Base-by-base conservation (phyloP, 2,113 vertebrate species). In the Oxyruncus cristatus region DNA sequence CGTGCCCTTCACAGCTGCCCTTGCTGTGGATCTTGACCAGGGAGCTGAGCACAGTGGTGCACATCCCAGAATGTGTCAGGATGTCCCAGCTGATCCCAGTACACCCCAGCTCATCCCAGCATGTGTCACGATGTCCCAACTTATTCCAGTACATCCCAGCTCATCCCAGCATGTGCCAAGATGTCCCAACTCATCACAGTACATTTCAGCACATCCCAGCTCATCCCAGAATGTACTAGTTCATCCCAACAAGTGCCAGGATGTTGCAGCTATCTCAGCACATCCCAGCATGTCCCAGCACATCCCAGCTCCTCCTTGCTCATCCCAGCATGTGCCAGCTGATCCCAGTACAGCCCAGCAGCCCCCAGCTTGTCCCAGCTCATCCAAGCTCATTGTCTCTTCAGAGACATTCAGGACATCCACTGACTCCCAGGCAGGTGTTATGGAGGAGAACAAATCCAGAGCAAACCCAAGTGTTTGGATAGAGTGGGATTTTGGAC, bases 1-100 rank as follows among this genome's bases (percentile, higher is more conserved):
- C 1, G 5, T 11, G 67, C 11, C 49, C 44, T 76, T 41, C 0
- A 0, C 42, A 46, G 46, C 12, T 20, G 5, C 50, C 32, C 37
- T 62, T 6, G 65, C 6, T 11, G 49, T 16, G 58, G 15, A 19
- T 28, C 67, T 37, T 5, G 0, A 15, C 13, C 27, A 4, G 37
- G 70, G 37, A 78, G 27, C 16, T 85, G 67, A 30, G 59, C 63
- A 12, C 0, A 0, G 52, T 33, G 52, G 32, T 28, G 56, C 49
- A 35, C 47, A 66, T 9, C n/a, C 27, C 49, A 28, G 47, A 5
- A 8, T 8, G 33, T 52, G 37, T 8, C 39, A 39, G 28, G 6
- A 12, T 9, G 3, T n/a, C 9, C 22, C 41, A 67, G 9, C 11
- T 41, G 2, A 21, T 33, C 19, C n/a, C 49, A 68, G 9, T 4